phyloP scores from a whole-genome alignment of 2,113 vertebrate genomes.

The Sapajus apella region DNA sequence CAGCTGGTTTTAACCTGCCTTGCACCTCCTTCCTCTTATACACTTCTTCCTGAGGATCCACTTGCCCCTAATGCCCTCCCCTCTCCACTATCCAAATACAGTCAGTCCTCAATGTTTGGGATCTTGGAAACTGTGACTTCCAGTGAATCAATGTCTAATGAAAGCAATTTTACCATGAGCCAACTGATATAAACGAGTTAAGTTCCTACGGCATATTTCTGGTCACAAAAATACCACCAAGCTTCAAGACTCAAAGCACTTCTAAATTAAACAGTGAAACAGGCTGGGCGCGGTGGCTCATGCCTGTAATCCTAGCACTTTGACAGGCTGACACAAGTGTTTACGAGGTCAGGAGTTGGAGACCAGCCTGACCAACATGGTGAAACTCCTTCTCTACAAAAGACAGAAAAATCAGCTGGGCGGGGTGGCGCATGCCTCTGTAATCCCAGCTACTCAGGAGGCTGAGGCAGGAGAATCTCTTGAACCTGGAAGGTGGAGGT shows the following conservation, averaged over 20 bases:
- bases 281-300: too few species aligned
- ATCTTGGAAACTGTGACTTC: not conserved
- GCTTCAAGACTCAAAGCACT: not conserved
- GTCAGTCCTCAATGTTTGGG: not conserved
- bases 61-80: not conserved
- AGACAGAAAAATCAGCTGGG: too few species aligned
- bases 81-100: not conserved
- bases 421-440: too few species aligned
- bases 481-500: too few species aligned
- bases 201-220: not conserved
- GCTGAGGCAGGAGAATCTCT: too few species aligned
- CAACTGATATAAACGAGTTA: not conserved
- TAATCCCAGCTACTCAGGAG: too few species aligned
- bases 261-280: not conserved
- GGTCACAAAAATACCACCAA: not conserved
- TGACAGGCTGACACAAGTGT: too few species aligned
- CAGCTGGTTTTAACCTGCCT: not conserved
- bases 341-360: too few species aligned
- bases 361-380: too few species aligned
- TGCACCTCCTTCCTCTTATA: too few species aligned
- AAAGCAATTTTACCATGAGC: not conserved
- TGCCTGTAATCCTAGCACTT: too few species aligned
- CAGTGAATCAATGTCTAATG: not conserved
- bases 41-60: accelerated
- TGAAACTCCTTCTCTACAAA: too few species aligned